These are phyloP conservation scores for Valencia hispanica DNA, from an alignment of 2,797 vertebrate genomes.

Conservation along the genomic window DNA sequence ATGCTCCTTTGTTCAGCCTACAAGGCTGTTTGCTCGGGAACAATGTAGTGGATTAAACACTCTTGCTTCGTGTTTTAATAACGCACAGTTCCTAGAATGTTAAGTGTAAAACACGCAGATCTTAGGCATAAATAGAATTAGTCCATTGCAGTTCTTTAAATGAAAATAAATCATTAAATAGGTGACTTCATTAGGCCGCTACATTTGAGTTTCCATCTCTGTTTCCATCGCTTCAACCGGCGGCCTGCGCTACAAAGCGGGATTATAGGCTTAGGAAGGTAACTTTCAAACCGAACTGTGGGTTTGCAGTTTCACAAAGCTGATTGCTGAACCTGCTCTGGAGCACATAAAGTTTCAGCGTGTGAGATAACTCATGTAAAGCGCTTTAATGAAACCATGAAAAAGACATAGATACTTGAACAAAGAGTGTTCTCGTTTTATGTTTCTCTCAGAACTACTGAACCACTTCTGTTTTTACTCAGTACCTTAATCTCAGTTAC, in stretches of 20 bases:
- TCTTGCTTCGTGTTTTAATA: conserved; percentile 43
- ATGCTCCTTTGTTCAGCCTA: conserved; percentile 62
- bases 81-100: conserved; percentile 7
- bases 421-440: neutral
- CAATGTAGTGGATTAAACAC: conserved; percentile 49
- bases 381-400: neutral
- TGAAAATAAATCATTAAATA: conserved; percentile 4
- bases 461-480: neutral
- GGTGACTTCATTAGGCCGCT: conserved; percentile 4
- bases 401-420: neutral
- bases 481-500: neutral
- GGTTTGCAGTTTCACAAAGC: conserved; percentile 2
- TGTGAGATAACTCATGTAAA: neutral
- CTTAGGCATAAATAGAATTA: conserved; percentile 1
- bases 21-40: conserved; percentile 55
- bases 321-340: neutral
- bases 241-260: neutral
- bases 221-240: neutral
- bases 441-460: too few species aligned
- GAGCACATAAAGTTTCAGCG: neutral
- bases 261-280: neutral
- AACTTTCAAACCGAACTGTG: neutral
- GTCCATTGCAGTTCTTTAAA: neutral
- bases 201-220: conserved; percentile 7
- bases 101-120: conserved; percentile 3